A percentile compares a stretch with the other conserved stretches of the same genome.
Evolutionary conservation across 2,797 vertebrate genomes (phyloP).

Genomic region (Lepus townsendii): DNA sequence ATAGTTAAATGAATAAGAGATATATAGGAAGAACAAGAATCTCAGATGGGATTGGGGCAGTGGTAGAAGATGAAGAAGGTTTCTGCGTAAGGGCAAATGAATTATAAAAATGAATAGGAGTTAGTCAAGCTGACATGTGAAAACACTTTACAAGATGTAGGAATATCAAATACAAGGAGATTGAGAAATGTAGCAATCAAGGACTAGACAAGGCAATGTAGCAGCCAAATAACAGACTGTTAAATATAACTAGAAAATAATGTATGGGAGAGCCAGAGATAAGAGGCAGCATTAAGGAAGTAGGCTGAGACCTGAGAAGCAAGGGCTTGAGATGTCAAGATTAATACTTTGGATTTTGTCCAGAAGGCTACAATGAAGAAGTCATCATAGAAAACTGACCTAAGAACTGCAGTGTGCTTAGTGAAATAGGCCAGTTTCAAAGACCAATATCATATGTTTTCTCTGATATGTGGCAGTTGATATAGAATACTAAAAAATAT

Average conservation of each 20-base stretch:
- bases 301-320: not conserved
- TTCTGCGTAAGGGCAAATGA: not conserved
- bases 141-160: not conserved
- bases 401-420: not conserved
- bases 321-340: not conserved
- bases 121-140: not conserved
- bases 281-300: not conserved
- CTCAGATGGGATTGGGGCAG: not conserved
- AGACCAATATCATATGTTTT: too few relatives aligned
- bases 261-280: not conserved
- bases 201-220: too few relatives aligned
- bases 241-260: conserved; percentile 5
- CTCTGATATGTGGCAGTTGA: too few relatives aligned
- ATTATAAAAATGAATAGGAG: not conserved
- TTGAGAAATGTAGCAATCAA: not conserved
- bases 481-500: too few relatives aligned
- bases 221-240: not conserved
- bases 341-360: not conserved
- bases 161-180: not conserved
- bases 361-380: not conserved
- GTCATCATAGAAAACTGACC: not conserved
- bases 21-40: not conserved
- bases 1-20: not conserved
- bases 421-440: too few relatives aligned
- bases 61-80: not conserved